These are phyloP conservation scores for Scarus forsteni DNA, from an alignment of 2,797 vertebrate species.

Conservation along the genomic window DNA sequence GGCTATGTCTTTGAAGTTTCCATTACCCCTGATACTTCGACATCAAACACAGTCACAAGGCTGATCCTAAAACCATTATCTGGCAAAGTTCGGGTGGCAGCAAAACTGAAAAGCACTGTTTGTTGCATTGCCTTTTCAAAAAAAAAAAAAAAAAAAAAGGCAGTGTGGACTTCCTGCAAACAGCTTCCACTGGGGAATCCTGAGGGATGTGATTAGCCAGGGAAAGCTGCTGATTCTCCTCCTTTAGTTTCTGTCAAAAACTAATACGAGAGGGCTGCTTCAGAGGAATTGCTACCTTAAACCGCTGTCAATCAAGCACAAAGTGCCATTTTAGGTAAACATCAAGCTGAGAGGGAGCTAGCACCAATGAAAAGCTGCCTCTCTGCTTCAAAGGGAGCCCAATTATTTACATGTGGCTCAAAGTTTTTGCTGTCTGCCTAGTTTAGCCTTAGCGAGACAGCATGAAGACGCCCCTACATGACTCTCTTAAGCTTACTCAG, in stretches of 20 bases:
- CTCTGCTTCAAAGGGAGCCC: conserved; percentile 13
- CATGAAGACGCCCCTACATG: conserved; percentile 25
- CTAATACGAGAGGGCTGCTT: conserved; percentile 16
- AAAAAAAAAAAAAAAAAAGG: conserved; percentile 18
- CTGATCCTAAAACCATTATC: conserved; percentile 79
- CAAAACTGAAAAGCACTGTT: conserved; percentile 38
- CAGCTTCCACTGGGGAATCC: conserved; percentile 31
- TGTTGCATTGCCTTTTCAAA: conserved; percentile 23
- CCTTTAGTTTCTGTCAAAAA: conserved; percentile 42
- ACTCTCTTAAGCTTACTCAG: conserved; percentile 31
- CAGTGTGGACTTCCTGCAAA: conserved; percentile 34
- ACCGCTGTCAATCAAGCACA: conserved; percentile 47
- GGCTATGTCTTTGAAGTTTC: conserved; percentile 81
- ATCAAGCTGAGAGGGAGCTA: conserved; percentile 29
- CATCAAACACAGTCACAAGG: conserved; percentile 80
- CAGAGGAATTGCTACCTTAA: conserved; percentile 51
- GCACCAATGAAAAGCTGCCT: conserved; percentile 7
- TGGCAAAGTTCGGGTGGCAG: conserved; percentile 55
- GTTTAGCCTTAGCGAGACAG: conserved; percentile 10
- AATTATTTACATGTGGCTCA: conserved; percentile 41
- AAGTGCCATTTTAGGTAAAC: conserved; percentile 39
- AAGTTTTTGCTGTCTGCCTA: conserved; percentile 24
- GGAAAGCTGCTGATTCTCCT: conserved; percentile 37
- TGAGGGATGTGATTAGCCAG: conserved; percentile 33
- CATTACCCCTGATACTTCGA: conserved; percentile 77